Conservation (phyloP, 2,888 invertebrate genomes). For the Sinohyriopsis cumingii region DNA sequence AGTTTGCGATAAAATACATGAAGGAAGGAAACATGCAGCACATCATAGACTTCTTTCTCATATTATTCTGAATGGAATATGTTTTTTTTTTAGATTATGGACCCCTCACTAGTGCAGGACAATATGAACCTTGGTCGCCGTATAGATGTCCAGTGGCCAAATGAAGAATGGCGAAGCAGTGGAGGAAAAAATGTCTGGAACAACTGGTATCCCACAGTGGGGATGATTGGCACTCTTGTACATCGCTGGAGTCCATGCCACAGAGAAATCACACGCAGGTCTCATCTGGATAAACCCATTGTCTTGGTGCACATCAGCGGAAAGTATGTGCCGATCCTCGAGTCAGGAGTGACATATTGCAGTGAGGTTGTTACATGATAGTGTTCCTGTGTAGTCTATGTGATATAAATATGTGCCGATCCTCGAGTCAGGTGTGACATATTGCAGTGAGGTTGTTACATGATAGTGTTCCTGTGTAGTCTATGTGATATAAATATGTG, state of each 20-base stretch:
- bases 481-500: no score
- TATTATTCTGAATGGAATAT: no score
- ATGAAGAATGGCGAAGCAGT: constrained; percentile 87
- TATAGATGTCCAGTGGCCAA: constrained; percentile 97
- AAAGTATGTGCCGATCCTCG: constrained; percentile 93
- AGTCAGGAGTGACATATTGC: constrained; percentile 81
- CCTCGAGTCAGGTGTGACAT: no score
- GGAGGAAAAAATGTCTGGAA: constrained; percentile 93
- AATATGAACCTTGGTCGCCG: constrained; percentile 91
- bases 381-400: no score
- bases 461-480: no score
- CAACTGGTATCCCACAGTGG: constrained; percentile 89
- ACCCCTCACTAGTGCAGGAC: constrained; percentile 82
- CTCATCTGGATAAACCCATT: constrained; percentile 93
- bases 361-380: constrained; percentile 43
- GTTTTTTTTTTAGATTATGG: constrained; percentile 56
- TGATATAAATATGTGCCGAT: no score
- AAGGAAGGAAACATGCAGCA: no score
- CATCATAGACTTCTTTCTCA: no score
- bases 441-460: constrained; percentile 37
- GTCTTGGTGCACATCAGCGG: constrained; percentile 94
- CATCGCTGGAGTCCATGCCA: constrained; percentile 97
- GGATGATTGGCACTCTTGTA: constrained; percentile 93
- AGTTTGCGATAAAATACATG: no score
- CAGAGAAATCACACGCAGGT: constrained; percentile 87